phyloP scores from a whole-genome alignment of 1,140 invertebrate genomes.

The Drosophila seguyi region DNA sequence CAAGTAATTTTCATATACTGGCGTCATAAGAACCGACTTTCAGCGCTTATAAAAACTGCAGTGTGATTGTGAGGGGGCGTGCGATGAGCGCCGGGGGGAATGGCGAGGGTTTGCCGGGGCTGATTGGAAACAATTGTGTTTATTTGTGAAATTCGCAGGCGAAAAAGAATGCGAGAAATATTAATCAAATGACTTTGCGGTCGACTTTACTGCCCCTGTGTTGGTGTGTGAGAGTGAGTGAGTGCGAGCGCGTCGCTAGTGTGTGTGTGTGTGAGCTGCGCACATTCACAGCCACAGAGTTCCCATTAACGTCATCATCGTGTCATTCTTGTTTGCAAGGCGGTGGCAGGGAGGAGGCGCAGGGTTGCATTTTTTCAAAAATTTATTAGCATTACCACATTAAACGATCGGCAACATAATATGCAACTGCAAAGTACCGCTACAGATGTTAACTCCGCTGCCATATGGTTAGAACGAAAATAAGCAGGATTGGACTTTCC shows the following conservation, averaged over 20 bases:
- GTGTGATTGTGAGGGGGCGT: conserved; percentile 26
- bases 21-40: conserved; percentile 73
- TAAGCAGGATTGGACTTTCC: conserved; percentile 33
- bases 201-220: conserved; percentile 61
- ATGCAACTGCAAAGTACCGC: conserved; percentile 32
- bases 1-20: conserved; percentile 81
- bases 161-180: conserved; percentile 56
- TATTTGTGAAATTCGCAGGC: conserved; percentile 79
- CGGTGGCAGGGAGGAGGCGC: conserved; percentile 39
- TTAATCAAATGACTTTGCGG: conserved; percentile 83
- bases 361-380: conserved; percentile 78
- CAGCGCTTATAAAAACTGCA: conserved; percentile 49
- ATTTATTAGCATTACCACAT: conserved; percentile 48
- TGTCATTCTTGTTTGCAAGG: conserved; percentile 81
- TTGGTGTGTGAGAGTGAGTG: conserved; percentile 46
- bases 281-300: conserved; percentile 65
- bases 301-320: conserved; percentile 84
- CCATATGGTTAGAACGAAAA: conserved; percentile 66
- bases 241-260: conserved; percentile 49
- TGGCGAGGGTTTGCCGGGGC: conserved; percentile 7
- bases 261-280: conserved; percentile 61
- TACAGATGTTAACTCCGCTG: conserved; percentile 24
- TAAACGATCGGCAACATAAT: conserved; percentile 35
- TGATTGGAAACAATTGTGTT: conserved; percentile 70
- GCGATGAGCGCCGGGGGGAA: not conserved